Evolutionary conservation across 2,797 vertebrate genomes (phyloP), one percentile per base, ranked within the genome.

Genomic region (Myripristis jacobus): DNA sequence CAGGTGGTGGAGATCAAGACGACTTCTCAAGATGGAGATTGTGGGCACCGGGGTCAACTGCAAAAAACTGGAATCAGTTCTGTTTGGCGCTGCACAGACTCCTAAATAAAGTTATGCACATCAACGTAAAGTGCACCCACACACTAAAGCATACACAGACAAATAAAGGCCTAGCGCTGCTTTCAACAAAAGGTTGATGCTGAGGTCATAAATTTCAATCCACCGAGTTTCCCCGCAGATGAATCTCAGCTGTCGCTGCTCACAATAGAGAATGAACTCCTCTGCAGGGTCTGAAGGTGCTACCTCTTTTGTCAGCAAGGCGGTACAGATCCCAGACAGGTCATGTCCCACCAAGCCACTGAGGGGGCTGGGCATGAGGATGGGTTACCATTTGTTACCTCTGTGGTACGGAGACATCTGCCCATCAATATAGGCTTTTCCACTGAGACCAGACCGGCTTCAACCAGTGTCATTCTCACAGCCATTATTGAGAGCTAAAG

Each of bases 351-450:
- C 73, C 85, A 88, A 66, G 16, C 16, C 57, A 41, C 48, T 24
- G 8, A 27, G 41, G 22, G 34, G n/a, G n/a, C 10, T 58, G 16
- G 27, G 38, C 18, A 10, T 11, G 41, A 50, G 47, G 24, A 89
- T 89, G 85, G 86, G 81, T 83, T 85, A 84, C 75, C 59, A 41
- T 77, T 82, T 80, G 82, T 66, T 34, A 10, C 36, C 59, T 78
- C 59, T 21, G 73, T 64, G 61, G 31, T 9, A 19, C 16, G 18
- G 52, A 53, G 31, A 36, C 4, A 24, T 61, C 80, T 73, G 51
- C 16, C 47, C 79, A 77, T 89, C 84, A 58, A 81, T 79, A 80
- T 79, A 80, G 51, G 16, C 6, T 77, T 77, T 66, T 84, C 87
- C 83, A 86, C 54, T 70, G 80, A 77, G 21, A 47, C 53, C 44